Conservation (phyloP, 2,797 vertebrate species). For the Gallirallus australis region DNA sequence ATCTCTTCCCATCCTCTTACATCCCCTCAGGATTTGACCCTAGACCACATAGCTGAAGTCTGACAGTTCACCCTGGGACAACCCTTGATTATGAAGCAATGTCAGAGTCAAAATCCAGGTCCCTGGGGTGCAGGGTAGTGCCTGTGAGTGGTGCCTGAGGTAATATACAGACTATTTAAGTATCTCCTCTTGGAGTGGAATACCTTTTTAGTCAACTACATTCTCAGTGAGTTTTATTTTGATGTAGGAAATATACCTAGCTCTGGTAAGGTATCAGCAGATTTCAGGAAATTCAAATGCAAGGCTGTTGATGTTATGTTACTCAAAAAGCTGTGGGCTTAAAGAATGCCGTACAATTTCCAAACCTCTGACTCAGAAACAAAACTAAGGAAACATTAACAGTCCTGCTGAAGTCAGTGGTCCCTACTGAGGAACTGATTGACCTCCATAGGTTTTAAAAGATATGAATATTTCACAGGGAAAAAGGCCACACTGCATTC, state of each 20-base stretch:
- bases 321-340: background rate
- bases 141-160: slow-evolving; percentile 65
- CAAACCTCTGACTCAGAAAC: background rate
- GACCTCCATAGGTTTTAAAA: background rate
- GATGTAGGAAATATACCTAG: slow-evolving; percentile 19
- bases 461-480: slow-evolving; percentile 6
- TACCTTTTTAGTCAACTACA: slow-evolving; percentile 43
- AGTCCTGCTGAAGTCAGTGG: background rate
- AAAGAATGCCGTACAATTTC: background rate
- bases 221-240: slow-evolving; percentile 36
- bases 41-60: slow-evolving; percentile 1
- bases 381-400: slow-evolving; percentile 31
- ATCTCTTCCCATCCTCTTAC: slow-evolving; percentile 2
- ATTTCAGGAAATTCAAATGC: slow-evolving; percentile 58
- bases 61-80: slow-evolving; percentile 14
- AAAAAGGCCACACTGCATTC: background rate
- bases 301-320: background rate
- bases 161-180: slow-evolving; percentile 40
- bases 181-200: background rate
- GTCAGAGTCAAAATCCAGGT: slow-evolving; percentile 37
- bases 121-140: background rate
- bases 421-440: slow-evolving; percentile 32
- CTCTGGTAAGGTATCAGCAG: slow-evolving; percentile 10
- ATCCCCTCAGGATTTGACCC: slow-evolving; percentile 51
- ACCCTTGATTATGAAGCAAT: slow-evolving; percentile 50